phyloP scores from a whole-genome alignment of 2,797 vertebrate species.

The Xiphorhynchus erythropygius region DNA sequence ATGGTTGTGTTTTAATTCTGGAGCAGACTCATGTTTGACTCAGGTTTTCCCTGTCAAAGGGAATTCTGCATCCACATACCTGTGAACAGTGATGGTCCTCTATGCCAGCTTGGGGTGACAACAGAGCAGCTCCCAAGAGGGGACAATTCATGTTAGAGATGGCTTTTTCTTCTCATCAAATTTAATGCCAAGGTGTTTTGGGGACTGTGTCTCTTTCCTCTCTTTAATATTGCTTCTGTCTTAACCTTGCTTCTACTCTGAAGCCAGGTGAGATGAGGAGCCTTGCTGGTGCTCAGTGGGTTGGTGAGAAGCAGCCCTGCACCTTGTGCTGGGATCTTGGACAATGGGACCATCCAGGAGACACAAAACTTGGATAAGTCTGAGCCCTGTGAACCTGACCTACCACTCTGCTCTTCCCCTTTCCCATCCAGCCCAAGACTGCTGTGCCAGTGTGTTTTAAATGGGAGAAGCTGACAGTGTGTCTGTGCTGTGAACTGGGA shows the following conservation, averaged over 20 bases:
- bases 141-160: not conserved
- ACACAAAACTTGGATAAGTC: not conserved
- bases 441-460: not conserved
- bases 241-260: not conserved
- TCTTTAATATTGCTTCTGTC: not conserved
- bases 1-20: not conserved
- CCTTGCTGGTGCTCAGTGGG: not conserved
- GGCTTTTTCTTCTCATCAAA: not conserved
- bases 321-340: accelerated
- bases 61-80: not conserved
- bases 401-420: not conserved
- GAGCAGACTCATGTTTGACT: not conserved
- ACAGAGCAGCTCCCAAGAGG: not conserved
- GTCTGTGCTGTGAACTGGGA: not conserved
- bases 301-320: not conserved
- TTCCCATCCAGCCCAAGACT: not conserved
- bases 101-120: not conserved
- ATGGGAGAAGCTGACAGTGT: not conserved
- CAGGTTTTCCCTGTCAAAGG: not conserved
- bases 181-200: not conserved
- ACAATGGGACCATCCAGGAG: not conserved
- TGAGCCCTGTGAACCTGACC: not conserved
- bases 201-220: not conserved
- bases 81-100: not conserved
- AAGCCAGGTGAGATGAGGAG: not conserved